Evolutionary conservation across 2,797 vertebrate genomes (phyloP).

Genomic region (Melanogrammus aeglefinus): DNA sequence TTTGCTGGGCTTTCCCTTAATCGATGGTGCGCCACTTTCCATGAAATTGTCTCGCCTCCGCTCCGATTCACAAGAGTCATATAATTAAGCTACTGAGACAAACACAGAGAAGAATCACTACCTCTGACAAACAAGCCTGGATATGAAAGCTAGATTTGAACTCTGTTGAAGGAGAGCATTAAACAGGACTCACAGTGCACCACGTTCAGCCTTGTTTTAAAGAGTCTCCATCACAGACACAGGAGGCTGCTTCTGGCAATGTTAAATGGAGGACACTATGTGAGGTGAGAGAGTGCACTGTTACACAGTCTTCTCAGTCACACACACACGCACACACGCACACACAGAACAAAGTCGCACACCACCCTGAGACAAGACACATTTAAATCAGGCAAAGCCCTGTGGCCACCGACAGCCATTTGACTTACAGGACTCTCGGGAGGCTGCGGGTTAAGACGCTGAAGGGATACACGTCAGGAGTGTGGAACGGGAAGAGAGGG

Average conservation of each 20-base stretch:
- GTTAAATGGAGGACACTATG: neutral
- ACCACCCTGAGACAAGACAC: neutral
- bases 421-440: conserved; percentile 12
- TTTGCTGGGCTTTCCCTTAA: neutral
- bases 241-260: neutral
- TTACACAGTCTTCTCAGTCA: neutral
- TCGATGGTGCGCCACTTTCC: neutral
- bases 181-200: neutral
- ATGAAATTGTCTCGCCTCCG: neutral
- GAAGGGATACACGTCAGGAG: neutral
- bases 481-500: neutral
- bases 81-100: neutral
- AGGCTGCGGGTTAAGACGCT: neutral
- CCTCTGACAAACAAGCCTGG: neutral
- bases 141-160: neutral
- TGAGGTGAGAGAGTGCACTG: neutral
- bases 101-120: neutral
- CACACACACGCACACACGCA: conserved; percentile 6
- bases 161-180: neutral
- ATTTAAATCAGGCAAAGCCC: conserved; percentile 20
- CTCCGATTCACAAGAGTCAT: neutral
- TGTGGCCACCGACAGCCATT: conserved; percentile 11
- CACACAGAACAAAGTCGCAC: neutral
- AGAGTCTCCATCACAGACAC: neutral
- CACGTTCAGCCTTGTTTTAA: neutral